Evolutionary conservation across 1,140 invertebrate species (phyloP), one percentile per base, ranked within the genome.

Genomic region (Muscidifurax raptorellus): DNA sequence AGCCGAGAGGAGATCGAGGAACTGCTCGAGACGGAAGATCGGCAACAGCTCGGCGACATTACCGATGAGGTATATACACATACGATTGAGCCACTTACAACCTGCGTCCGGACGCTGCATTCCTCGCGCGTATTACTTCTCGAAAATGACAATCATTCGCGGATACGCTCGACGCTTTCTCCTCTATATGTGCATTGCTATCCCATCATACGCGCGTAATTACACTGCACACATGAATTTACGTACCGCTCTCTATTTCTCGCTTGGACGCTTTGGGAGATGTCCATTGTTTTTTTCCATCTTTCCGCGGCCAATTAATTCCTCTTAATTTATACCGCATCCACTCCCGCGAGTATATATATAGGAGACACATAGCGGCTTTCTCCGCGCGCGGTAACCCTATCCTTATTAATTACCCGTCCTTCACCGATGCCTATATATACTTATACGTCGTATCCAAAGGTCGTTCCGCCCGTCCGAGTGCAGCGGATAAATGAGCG

Each of bases 1-100:
- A 97, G 96, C 25, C 94, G 97, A 40, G 96, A 98, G 91, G 95
- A 98, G 87, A 96, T 95, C 69, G 96, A 98, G 88, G 96, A 97
- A 88, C 94, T 95, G 22, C 93, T 95, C 47, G 97, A 97, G 91
- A 97, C 96, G 0, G 97, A 98, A 91, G 96, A 97, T 93, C 94
- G 96, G 30, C 95, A 95, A 88, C 96, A 97, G 89, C 92, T 96
- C 71, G 97, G 97, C 22, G 96, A 97, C 89, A 96, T 97, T 87
- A 96, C 96, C 25, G 97, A 97, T 90, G 95, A 97, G 94, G 97
- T 97, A 90, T 9, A 40, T 1, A 10, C 81, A 7, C 10, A 18
- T 52, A 52, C 47, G 47, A 52, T 52, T 40, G 9, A 9, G 36
- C 36, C 10, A 40, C 9, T 40, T 40, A 40, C 36, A 36, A 36